These are phyloP conservation scores for Drosophila nr. fundita DNA, from an alignment of 2,888 invertebrate genomes.

Conservation along the genomic window DNA sequence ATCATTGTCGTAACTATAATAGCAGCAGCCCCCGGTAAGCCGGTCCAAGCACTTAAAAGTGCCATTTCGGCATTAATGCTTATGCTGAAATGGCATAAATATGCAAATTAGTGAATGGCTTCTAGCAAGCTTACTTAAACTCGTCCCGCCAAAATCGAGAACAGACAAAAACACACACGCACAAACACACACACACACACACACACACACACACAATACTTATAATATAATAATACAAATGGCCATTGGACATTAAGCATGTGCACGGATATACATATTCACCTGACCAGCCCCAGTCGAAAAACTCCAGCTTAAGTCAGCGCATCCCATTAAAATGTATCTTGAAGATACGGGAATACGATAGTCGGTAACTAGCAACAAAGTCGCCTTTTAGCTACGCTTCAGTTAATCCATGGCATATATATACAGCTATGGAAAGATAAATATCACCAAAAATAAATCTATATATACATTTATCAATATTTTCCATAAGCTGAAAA, in stretches of 20 bases:
- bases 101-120: conserved; percentile 82
- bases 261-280: conserved; percentile 49
- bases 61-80: conserved; percentile 76
- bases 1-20: conserved; percentile 59
- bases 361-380: conserved; percentile 19
- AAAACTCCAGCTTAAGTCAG: conserved; percentile 44
- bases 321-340: conserved; percentile 53
- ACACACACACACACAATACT: neutral
- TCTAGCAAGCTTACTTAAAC: conserved; percentile 62
- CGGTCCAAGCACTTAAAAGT: conserved; percentile 78
- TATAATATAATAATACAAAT: conserved; percentile 48
- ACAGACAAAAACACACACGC: conserved; percentile 22
- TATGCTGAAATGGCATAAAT: conserved; percentile 74
- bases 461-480: neutral
- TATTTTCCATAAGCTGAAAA: neutral
- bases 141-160: conserved; percentile 61
- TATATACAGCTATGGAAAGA: neutral
- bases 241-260: conserved; percentile 60
- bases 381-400: conserved; percentile 27
- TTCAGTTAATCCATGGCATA: neutral
- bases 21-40: conserved; percentile 51
- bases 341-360: conserved; percentile 12
- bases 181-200: neutral
- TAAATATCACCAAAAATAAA: neutral
- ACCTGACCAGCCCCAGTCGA: conserved; percentile 44